Evolutionary conservation across 2,888 invertebrate species (phyloP), one percentile per base, ranked within the genome.

Genomic region (Lacanobia oleracea): DNA sequence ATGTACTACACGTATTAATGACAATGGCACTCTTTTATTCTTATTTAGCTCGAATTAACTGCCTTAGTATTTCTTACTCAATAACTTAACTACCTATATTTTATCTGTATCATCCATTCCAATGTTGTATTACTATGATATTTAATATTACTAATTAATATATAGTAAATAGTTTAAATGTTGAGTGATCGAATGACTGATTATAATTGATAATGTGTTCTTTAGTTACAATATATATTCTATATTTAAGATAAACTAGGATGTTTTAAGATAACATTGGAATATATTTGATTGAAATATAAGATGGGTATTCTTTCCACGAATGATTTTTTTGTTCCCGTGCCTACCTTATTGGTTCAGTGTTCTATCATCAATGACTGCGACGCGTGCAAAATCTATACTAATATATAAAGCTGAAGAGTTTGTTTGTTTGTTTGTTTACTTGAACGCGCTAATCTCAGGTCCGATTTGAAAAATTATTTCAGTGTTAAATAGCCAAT

Each of bases 101-200:
- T 37, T 33, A 43, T 65, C 27, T 56, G 9, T 37, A 72, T 65
- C 27, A 59, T 74, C 48, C 78, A 78, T 74, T 78, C 70, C 81
- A 83, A 56, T 74, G 70, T 73, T 78, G 67, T 82, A 67, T 80
- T 75, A 72, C 18, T 74, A 70, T 57, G 23, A 63, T 75, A 82
- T 70, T 67, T 66, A 73, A 75, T 77, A 54, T 60, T 75, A 75
- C 70, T 81, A 70, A 77, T 62, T 64, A 78, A 72, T 79, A 57
- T 70, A 48, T 65, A 76, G 23, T 54, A 67, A 23, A 23, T 69
- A 72, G 67, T 45, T 69, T 77, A 73, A 81, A 83, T 72, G 67
- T 66, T 72, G 84, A 84, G 79, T 85, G 87, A 86, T 86, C 86
- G 86, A 85, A 83, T 88, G 90, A 90, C 89, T 89, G 90, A 90